Base-by-base conservation (phyloP, 2,888 invertebrate species). In the Strigamia crassipes region DNA sequence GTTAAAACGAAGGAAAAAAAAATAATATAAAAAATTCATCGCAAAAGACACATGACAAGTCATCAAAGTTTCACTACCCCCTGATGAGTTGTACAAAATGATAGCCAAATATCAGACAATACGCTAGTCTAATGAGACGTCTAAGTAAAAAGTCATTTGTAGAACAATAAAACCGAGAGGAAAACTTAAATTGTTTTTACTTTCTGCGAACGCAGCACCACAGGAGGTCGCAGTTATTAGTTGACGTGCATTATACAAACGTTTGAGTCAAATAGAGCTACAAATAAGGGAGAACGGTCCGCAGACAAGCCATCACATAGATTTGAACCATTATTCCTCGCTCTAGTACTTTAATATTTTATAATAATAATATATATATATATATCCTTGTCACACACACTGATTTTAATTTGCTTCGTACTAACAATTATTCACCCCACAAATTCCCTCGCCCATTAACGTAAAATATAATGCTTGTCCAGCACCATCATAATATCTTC, bases 51-150 rank as follows among this genome's bases (percentile, higher is more conserved):
- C 18, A 73, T 12, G 73, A 73, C 73, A 73, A 13, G 73, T n/a
- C 73, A 73, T 73, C 73, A 73, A 56, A 27, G 73, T 73, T 73
- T 31, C 73, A 15, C 31, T 27, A 73, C 73, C 73, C 73, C 73
- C 73, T n/a, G 73, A 31, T 31, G 73, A 27, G 73, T 15, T n/a
- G 51, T 18, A 27, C 73, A 61, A 61, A 61, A 23, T 61, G 61
- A 61, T 61, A 61, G 73, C 27, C 73, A 73, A 73, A 73, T 73
- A 73, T 73, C 73, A 73, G 73, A 73, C 73, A 73, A 73, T 73
- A 73, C 31, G 27, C 73, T 1, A 27, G 31, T 10, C 73, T 73
- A 73, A 73, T 73, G 73, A 73, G 31, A 6, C 73, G 73, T 31
- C 23, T 27, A 27, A 27, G 73, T 73, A 73, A 31, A 61, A 73